These are phyloP conservation scores for Capromys pilorides DNA, from an alignment of 2,797 vertebrate species.

Conservation along the genomic window DNA sequence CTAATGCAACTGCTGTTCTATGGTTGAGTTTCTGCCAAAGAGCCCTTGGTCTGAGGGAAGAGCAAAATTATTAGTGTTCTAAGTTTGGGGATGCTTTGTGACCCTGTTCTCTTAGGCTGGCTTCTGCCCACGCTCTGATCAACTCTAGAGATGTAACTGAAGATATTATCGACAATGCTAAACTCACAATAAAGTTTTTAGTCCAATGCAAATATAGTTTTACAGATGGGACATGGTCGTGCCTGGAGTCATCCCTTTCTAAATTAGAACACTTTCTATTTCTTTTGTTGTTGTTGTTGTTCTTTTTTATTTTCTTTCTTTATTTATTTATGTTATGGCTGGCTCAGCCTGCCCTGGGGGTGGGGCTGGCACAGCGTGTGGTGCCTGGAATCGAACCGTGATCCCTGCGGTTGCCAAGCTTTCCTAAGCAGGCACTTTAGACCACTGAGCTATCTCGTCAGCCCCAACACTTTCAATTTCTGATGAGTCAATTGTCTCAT, in stretches of 20 bases:
- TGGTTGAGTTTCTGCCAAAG: background rate
- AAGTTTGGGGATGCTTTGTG: background rate
- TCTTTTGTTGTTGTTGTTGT: no score
- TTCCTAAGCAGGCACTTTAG: no score
- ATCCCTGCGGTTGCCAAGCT: no score
- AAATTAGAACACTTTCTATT: slow-evolving; percentile 69
- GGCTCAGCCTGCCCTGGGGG: no score
- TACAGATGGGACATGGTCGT: background rate
- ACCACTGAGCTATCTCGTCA: no score
- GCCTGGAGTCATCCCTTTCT: background rate
- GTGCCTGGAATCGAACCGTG: no score
- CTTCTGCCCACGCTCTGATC: background rate
- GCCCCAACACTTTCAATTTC: slow-evolving; percentile 77
- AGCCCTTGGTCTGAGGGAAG: background rate
- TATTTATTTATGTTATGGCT: no score
- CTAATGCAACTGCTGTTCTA: background rate
- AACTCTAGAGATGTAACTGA: background rate
- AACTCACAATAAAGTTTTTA: background rate
- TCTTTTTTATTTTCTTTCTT: no score
- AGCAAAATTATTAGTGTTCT: background rate
- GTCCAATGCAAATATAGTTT: slow-evolving; percentile 25
- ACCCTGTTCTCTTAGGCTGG: background rate
- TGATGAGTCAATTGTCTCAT: slow-evolving; percentile 53
- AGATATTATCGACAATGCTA: background rate
- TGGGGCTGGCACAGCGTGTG: no score